Evolutionary conservation across 2,113 vertebrate species (phyloP), one percentile per base, ranked within the genome.

Genomic region (Limanda limanda): DNA sequence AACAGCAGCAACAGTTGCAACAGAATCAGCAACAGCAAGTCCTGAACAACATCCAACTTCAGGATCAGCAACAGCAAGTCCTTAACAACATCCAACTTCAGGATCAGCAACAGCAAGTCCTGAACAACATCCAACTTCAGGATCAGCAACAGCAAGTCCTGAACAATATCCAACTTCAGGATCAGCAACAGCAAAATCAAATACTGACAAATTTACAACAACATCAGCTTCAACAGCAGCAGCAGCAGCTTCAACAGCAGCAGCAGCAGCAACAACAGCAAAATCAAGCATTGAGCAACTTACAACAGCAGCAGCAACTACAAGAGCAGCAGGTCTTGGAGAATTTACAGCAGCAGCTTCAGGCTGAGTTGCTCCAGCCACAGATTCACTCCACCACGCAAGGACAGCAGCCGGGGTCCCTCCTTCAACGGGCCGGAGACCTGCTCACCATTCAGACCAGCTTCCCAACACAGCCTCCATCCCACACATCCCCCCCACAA

Each of bases 401-500:
- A 51, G 78, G 88, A 3, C 89, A 90, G 83, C 93, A 93, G 74
- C 96, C 96, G 15, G 94, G 95, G 11, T 94, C 94, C 12, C 94
- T 99, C 45, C 96, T 97, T 83, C 97, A 97, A 73, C 97, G 97
- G 55, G 81, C 96, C 0, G 96, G 94, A 62, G 97, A 98, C 58
- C 96, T 99, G 35, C 95, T 99, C 70, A 96, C 97, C 4, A 96
- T 98, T 83, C 97, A 98, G 87, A 95, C 94, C 56, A 96, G 90
- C 88, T 99, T 99, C 85, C 94, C 98, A 74, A 95, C 97, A 13
- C 97, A 96, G 80, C 92, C 97, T 14, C 89, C 94, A 0, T 89
- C 94, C 2, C 92, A 95, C 74, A 91, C 96, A 15, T 97, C 98
- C 68, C 96, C 97, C 18, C 97, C 97, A 40, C 94, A 93, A 15